Evolutionary conservation across 30 jellyfish, hydroid and myxozoan genomes (phyloP), one percentile per base, ranked within the genome.

Genomic region (Pelagia noctiluca): DNA sequence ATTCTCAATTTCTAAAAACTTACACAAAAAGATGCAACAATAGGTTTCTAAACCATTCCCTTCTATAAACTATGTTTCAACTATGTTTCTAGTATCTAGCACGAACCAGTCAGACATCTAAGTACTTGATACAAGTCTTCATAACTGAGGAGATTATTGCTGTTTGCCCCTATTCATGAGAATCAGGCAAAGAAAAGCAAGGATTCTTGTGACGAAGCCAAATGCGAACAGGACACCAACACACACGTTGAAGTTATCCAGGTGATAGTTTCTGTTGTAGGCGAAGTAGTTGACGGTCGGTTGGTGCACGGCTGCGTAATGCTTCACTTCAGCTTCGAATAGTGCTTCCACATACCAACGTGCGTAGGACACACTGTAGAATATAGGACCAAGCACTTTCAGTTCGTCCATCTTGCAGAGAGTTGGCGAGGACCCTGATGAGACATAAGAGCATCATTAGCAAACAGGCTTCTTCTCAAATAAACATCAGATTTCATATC

Each of bases 291-390:
- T 61, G 25, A 82, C 54, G 1, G 16, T 10, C 18, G 21, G 21
- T 36, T 60, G 75, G 42, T 68, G 85, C 24, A 82, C 92, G 7
- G 78, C 85, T 32, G 78, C 60, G 47, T 66, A 82, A 47, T 71
- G 80, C 57, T 35, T 57, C 0, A 71, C 92, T 68, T 82, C 92
- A 24, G 79, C 34, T 34, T 82, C 92, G 35, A 68, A 82, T 33
- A 82, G 67, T 3, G 92, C 92, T 36, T 82, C 92, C 29, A 82
- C 73, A 35, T 22, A 82, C 92, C 92, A 82, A 34, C 92, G 85
- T 4, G 74, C 80, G 42, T 82, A 82, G 2, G 92, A 68, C 25
- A 82, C 49, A 86, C 92, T 82, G 79, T 82, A 82, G 31, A 30
- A 50, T 21, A 33, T 80, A 8, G 86, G 92, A 2, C 92, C 92